Evolutionary conservation across 1,140 invertebrate genomes (phyloP), one percentile per base, ranked within the genome.

Genomic region (Drosophila eugracilis): DNA sequence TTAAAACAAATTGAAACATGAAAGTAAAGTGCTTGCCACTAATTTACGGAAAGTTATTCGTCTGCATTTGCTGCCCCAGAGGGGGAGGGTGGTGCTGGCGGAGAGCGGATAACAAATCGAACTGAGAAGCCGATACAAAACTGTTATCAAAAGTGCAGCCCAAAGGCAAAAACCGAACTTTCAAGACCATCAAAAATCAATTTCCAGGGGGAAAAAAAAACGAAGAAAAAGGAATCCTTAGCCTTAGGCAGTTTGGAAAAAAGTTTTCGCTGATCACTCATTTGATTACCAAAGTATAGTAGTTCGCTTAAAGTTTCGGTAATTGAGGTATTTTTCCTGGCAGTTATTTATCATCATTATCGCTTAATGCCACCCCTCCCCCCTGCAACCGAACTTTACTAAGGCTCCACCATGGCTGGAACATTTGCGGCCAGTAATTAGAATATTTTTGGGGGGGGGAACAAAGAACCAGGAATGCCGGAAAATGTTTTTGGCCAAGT

Each of bases 321-420:
- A 85, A 85, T 85, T 85, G 80, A 86, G 80, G 81, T 86, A 81
- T 85, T 80, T 80, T 76, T 57, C 76, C 67, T 75, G 44, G 47
- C 60, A 86, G 80, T 85, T 85, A 85, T 85, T 85, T 86, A 85
- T 85, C 80, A 81, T 85, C 80, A 85, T 85, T 85, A 85, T 86
- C 80, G 83, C 73, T 70, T 85, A 80, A 85, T 85, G 60, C 80
- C 65, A n/a, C n/a, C n/a, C n/a, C n/a, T n/a, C n/a, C n/a, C n/a
- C n/a, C n/a, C n/a, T n/a, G n/a, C 62, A 48, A 48, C 63, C 65
- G 58, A 71, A 83, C 41, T 84, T 45, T 15, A 45, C 22, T 74
- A 34, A 12, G 10, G 14, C 36, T 45, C 22, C 42, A 45, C 65
- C 42, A 45, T 59, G 41, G 42, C 6, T n/a, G 24, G 21, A n/a